A percentile compares a stretch with the other conserved stretches of the same genome.
Evolutionary conservation across 2,888 invertebrate species (phyloP).

Genomic region (Aromia moschata): DNA sequence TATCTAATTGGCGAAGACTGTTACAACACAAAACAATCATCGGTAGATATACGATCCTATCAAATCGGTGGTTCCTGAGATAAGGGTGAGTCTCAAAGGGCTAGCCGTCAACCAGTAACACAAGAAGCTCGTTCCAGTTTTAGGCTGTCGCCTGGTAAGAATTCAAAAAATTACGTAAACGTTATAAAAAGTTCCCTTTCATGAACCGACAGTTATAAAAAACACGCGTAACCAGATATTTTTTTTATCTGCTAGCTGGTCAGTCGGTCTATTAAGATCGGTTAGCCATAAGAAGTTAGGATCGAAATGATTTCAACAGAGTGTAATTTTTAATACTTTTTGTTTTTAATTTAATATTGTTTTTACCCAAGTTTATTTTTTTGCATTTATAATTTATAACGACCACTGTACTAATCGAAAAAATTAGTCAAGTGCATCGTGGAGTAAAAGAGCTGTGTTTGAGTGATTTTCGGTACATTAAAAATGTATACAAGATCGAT

Average conservation of each 20-base stretch:
- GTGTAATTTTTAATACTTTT: no score
- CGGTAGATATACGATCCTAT: constrained; percentile 15
- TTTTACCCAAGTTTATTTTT: no score
- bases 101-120: constrained; percentile 19
- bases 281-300: no score
- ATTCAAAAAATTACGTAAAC: constrained; percentile 23
- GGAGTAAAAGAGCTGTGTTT: neutral
- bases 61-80: constrained; percentile 27
- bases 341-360: no score
- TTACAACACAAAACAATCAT: constrained; percentile 39
- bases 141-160: constrained; percentile 27
- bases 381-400: no score
- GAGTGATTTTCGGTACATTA: constrained; percentile 1
- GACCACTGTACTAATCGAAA: no score
- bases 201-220: constrained; percentile 1
- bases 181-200: constrained; percentile 13
- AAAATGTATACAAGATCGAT: neutral
- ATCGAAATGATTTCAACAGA: no score
- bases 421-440: constrained; percentile 1
- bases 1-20: constrained; percentile 42
- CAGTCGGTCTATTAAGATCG: neutral
- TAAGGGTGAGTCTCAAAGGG: constrained; percentile 22
- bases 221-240: neutral
- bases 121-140: constrained; percentile 18
- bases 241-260: neutral